phyloP scores from a whole-genome alignment of 1,140 invertebrate species.

The Araneus ventricosus region DNA sequence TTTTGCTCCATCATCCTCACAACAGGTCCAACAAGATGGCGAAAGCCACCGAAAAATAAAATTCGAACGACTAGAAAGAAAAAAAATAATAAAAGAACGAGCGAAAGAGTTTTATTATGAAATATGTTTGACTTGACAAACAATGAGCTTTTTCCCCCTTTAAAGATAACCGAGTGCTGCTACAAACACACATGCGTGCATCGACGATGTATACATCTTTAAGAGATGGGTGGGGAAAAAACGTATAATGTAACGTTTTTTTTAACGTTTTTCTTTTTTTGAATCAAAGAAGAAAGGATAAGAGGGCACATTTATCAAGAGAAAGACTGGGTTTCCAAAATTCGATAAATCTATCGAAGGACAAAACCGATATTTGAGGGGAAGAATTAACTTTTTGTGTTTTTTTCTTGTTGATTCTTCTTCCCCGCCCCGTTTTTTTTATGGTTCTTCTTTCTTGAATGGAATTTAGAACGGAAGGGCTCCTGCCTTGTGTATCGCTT shows the following conservation, averaged over 20 bases:
- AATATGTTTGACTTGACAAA: conserved; percentile 73
- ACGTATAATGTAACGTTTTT: conserved; percentile 21
- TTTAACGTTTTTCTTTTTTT: conserved; percentile 3
- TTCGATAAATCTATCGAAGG: conserved; percentile 70
- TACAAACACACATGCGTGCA: conserved; percentile 36
- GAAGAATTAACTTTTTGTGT: conserved; percentile 64
- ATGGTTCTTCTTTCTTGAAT: background rate
- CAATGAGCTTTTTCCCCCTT: conserved; percentile 44
- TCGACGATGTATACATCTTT: conserved; percentile 34
- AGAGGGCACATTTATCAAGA: conserved; percentile 66
- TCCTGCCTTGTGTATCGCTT: conserved; percentile 15
- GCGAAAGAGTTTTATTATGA: conserved; percentile 58
- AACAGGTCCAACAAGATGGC: conserved; percentile 11
- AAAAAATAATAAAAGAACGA: background rate
- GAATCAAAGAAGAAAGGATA: conserved; percentile 37
- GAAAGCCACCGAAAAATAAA: background rate
- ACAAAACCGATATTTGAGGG: conserved; percentile 73
- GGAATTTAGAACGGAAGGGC: background rate
- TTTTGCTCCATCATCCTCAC: background rate
- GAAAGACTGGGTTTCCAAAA: conserved; percentile 57
- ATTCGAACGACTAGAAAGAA: background rate
- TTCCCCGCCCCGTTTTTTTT: background rate
- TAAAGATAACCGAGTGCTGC: conserved; percentile 36
- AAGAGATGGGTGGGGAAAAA: conserved; percentile 9
- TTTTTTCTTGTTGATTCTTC: conserved; percentile 24